These are phyloP conservation scores for Heteropelma amictum DNA, from an alignment of 2,888 invertebrate species.

Conservation along the genomic window DNA sequence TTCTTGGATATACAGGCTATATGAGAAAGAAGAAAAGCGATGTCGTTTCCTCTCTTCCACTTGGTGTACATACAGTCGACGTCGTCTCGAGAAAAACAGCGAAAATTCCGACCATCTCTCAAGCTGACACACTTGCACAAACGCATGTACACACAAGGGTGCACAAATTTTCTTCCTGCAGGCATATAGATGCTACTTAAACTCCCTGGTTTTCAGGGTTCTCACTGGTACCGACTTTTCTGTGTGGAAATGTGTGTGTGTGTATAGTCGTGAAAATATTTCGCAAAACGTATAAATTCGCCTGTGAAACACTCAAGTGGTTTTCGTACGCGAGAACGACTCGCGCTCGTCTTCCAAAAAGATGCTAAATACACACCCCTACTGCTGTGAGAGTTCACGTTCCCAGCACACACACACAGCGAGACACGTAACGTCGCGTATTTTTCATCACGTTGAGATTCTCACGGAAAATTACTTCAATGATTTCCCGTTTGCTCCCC, in stretches of 20 bases:
- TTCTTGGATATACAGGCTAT: conserved; percentile 43
- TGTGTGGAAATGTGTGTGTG: no score
- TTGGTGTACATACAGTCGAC: conserved; percentile 17
- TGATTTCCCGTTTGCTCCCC: not conserved
- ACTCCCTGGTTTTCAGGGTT: conserved; percentile 13
- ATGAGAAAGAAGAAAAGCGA: conserved; percentile 38
- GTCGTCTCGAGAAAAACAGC: conserved; percentile 37
- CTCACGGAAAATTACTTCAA: conserved; percentile 8
- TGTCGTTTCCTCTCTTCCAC: conserved; percentile 39
- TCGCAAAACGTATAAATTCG: conserved; percentile 61
- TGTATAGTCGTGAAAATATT: conserved; percentile 58
- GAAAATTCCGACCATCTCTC: conserved; percentile 41
- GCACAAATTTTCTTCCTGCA: conserved; percentile 6
- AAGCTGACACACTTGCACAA: not conserved
- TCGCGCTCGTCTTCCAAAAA: conserved; percentile 9
- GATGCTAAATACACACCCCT: conserved; percentile 38
- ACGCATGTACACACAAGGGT: not conserved
- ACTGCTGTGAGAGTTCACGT: not conserved
- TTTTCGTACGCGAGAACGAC: conserved; percentile 29
- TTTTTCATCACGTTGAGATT: conserved; percentile 20
- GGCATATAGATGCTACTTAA: conserved; percentile 35
- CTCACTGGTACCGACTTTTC: conserved; percentile 11
- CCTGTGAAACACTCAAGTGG: conserved; percentile 49
- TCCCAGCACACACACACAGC: not conserved
- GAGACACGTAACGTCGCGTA: conserved; percentile 2